A percentile compares a stretch with the other conserved stretches of the same genome.
phyloP scores from a whole-genome alignment of 2,888 invertebrate genomes.

The Alloplasta piceator region DNA sequence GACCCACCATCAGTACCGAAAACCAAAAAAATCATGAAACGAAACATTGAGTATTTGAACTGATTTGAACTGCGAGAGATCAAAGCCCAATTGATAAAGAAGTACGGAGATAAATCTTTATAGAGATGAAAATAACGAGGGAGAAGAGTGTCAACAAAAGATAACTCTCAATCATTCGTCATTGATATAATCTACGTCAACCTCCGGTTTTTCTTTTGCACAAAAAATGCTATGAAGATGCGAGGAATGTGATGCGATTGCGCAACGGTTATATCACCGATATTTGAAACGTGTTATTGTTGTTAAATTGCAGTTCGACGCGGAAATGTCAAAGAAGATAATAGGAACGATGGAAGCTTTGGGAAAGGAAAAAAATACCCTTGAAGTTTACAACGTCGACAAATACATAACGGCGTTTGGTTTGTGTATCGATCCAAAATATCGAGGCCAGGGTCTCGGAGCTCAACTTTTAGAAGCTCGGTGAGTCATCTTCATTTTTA shows the following conservation, averaged over 20 bases:
- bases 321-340: conserved; percentile 43
- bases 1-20: too few relatives aligned
- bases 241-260: not conserved
- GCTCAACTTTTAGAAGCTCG: conserved; percentile 75
- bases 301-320: conserved; percentile 30
- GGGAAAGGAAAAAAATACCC: conserved; percentile 54
- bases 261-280: not conserved
- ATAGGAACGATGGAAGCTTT: conserved; percentile 56
- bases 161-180: not conserved
- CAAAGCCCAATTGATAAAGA: not conserved
- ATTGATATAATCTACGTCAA: too few relatives aligned
- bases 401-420: conserved; percentile 79
- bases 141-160: not conserved
- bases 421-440: conserved; percentile 77
- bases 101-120: not conserved
- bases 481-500: conserved; percentile 48
- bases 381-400: conserved; percentile 72
- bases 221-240: not conserved
- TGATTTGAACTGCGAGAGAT: not conserved
- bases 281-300: not conserved
- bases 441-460: conserved; percentile 79
- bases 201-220: not conserved
- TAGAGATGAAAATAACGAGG: not conserved
- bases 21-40: too few relatives aligned
- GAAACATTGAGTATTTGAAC: not conserved